Evolutionary conservation across 2,113 vertebrate genomes (phyloP).

Genomic region (Urocolius indicus): DNA sequence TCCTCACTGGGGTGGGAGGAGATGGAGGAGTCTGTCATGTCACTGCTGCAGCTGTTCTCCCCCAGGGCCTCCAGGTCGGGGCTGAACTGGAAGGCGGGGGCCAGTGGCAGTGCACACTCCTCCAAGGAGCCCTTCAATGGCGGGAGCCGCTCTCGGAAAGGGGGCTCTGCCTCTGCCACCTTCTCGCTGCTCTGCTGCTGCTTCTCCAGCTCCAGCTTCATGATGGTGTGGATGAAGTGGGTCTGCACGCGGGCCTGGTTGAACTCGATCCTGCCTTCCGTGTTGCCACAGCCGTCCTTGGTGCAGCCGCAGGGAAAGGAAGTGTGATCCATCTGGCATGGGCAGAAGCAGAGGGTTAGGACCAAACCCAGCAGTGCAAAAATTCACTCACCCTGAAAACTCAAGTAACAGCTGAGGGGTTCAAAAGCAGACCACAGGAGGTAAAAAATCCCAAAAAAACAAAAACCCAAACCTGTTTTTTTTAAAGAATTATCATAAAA

Average conservation of each 20-base stretch:
- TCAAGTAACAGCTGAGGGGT: neutral
- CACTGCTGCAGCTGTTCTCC: conserved; percentile 92
- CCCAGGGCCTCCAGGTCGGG: conserved; percentile 75
- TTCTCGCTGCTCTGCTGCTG: conserved; percentile 64
- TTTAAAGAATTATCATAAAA: neutral
- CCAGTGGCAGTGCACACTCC: conserved; percentile 37
- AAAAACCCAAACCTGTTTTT: neutral
- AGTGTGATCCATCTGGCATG: conserved; percentile 92
- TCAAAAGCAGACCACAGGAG: neutral
- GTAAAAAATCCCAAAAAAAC: neutral
- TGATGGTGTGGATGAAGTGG: conserved; percentile 95
- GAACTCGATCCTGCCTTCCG: conserved; percentile 91
- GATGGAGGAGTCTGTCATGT: conserved; percentile 89
- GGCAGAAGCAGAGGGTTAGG: neutral
- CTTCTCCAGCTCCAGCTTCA: conserved; percentile 92
- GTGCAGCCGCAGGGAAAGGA: conserved; percentile 95
- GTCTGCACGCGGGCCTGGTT: conserved; percentile 93
- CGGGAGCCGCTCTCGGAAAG: neutral
- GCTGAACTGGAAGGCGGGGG: conserved; percentile 83
- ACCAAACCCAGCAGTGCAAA: rapidly evolving
- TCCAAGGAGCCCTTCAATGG: conserved; percentile 54
- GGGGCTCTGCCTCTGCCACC: conserved; percentile 8
- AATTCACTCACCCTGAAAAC: neutral
- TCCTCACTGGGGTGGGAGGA: conserved; percentile 85
- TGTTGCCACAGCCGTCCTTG: conserved; percentile 92